phyloP scores from a whole-genome alignment of 64 coral and sea anemone genomes.

The Pocillopora verrucosa region DNA sequence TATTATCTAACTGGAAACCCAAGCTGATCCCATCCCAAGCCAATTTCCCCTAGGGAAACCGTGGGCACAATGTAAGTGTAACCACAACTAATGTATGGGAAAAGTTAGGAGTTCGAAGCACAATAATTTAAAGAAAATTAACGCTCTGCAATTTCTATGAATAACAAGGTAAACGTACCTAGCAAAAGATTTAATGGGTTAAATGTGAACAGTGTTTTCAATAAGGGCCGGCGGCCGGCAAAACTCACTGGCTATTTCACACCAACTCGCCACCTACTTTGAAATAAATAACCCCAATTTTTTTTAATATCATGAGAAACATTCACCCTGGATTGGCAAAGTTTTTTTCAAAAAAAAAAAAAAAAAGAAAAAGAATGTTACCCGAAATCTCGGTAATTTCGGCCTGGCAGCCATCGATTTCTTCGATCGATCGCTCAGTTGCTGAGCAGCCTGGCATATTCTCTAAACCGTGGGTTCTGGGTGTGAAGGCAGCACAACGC shows the following conservation, averaged over 20 bases:
- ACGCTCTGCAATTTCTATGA: no score
- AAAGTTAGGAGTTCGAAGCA: background rate
- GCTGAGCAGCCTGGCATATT: conserved; percentile 59
- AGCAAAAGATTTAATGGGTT: no score
- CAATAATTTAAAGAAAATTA: no score
- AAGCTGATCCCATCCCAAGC: conserved; percentile 33
- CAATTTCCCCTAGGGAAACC: conserved; percentile 22
- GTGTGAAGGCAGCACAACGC: conserved; percentile 48
- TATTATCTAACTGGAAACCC: conserved; percentile 13
- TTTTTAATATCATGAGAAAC: no score
- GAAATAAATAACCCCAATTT: no score
- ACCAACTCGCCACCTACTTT: no score
- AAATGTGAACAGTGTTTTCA: no score
- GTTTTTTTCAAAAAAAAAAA: conserved; percentile 42
- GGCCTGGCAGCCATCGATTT: no score
- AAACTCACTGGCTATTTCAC: no score
- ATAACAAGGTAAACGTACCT: no score
- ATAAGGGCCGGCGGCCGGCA: no score
- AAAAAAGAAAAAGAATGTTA: conserved; percentile 50
- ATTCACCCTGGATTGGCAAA: conserved; percentile 31
- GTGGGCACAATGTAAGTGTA: conserved; percentile 11
- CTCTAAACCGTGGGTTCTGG: conserved; percentile 48
- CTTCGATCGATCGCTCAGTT: conserved; percentile 48
- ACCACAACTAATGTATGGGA: background rate
- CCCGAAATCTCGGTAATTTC: conserved; percentile 43